Evolutionary conservation across 1,140 invertebrate genomes (phyloP).

Genomic region (Samia ricini): DNA sequence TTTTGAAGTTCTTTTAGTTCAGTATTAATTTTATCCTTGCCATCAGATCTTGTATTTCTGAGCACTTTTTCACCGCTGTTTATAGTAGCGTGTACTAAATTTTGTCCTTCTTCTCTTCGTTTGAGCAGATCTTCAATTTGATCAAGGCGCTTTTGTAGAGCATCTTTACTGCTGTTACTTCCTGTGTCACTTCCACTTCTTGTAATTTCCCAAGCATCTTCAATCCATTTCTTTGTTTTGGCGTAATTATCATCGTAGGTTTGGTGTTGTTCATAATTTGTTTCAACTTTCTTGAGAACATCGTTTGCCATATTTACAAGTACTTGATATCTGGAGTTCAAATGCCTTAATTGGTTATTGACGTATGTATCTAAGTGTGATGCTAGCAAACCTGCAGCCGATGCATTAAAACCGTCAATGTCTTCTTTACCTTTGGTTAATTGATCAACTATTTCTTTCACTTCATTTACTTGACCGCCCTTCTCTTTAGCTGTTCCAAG

Average conservation of each 20-base stretch:
- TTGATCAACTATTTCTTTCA: slow-evolving; percentile 86
- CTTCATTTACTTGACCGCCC: slow-evolving; percentile 88
- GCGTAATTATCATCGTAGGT: slow-evolving; percentile 89
- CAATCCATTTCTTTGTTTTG: slow-evolving; percentile 93
- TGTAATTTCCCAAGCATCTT: slow-evolving; percentile 90
- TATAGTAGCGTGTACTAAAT: slow-evolving; percentile 91
- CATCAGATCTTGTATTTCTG: slow-evolving; percentile 92
- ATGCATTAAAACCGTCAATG: slow-evolving; percentile 90
- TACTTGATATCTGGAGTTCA: slow-evolving; percentile 95
- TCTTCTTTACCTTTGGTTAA: slow-evolving; percentile 89
- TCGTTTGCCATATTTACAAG: slow-evolving; percentile 95
- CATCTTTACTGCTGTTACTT: slow-evolving; percentile 89
- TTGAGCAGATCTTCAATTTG: slow-evolving; percentile 89
- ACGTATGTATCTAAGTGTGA: slow-evolving; percentile 94
- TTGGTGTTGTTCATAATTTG: slow-evolving; percentile 92
- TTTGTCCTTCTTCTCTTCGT: slow-evolving; percentile 94
- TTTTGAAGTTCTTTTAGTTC: slow-evolving; percentile 94
- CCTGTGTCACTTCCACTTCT: slow-evolving; percentile 87
- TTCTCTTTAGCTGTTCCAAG: slow-evolving; percentile 91
- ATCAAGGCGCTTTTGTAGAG: slow-evolving; percentile 88
- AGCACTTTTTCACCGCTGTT: slow-evolving; percentile 96
- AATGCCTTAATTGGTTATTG: slow-evolving; percentile 92
- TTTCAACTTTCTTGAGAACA: slow-evolving; percentile 94
- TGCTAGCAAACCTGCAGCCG: slow-evolving; percentile 85
- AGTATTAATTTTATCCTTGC: slow-evolving; percentile 91